phyloP scores from a whole-genome alignment of 2,888 invertebrate species.

The Pollenia labialis region DNA sequence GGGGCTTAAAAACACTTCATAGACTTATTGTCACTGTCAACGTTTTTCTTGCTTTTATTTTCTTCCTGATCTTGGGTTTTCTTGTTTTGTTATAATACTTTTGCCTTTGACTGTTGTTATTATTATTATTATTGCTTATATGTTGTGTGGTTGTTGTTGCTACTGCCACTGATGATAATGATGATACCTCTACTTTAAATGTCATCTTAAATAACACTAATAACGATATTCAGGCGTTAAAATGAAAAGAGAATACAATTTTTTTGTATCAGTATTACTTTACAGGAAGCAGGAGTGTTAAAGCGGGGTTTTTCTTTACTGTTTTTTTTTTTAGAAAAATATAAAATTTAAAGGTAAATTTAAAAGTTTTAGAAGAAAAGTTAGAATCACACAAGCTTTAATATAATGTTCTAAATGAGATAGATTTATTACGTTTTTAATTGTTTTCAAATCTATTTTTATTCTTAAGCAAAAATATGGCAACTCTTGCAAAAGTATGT shows the following conservation, averaged over 20 bases:
- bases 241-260: slow-evolving; percentile 34
- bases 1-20: slow-evolving; percentile 80
- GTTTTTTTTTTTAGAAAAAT: not conserved
- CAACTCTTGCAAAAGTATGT: too few species aligned
- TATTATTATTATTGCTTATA: slow-evolving; percentile 16
- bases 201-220: slow-evolving; percentile 73
- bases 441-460: too few species aligned
- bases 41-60: slow-evolving; percentile 75
- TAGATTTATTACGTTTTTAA: too few species aligned
- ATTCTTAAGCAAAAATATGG: too few species aligned
- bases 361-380: not conserved
- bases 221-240: slow-evolving; percentile 60
- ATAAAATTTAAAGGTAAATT: not conserved
- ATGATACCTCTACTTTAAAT: slow-evolving; percentile 71
- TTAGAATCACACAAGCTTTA: too few species aligned
- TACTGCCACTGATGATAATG: slow-evolving; percentile 52
- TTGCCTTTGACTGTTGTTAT: slow-evolving; percentile 59
- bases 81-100: slow-evolving; percentile 58
- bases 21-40: slow-evolving; percentile 79
- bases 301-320: not conserved
- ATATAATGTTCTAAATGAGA: too few species aligned
- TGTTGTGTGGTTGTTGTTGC: not conserved
- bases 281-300: slow-evolving; percentile 49
- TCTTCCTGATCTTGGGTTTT: slow-evolving; percentile 19
- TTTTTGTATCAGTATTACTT: slow-evolving; percentile 5